These are phyloP conservation scores for Philereme transversata DNA, from an alignment of 2,888 invertebrate species.

Conservation along the genomic window DNA sequence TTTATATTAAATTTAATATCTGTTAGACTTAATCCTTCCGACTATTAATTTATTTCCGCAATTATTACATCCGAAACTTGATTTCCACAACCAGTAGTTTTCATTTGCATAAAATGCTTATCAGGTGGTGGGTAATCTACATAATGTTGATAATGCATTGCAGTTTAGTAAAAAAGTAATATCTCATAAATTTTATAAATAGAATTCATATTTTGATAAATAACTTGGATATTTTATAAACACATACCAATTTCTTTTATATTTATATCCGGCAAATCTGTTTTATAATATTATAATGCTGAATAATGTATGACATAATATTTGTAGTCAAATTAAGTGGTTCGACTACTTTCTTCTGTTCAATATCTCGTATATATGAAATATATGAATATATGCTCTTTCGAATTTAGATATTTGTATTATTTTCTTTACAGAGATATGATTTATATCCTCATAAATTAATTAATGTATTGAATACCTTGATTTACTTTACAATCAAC, in stretches of 20 bases:
- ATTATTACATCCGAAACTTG: conserved; percentile 53
- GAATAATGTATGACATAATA: conserved; percentile 10
- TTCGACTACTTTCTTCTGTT: conserved; percentile 50
- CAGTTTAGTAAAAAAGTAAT: too few species aligned
- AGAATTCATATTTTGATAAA: background rate
- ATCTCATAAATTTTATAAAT: background rate
- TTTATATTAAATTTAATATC: background rate
- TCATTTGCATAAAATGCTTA: conserved; percentile 43
- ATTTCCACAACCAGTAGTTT: conserved; percentile 38
- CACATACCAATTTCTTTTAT: too few species aligned
- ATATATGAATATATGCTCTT: background rate
- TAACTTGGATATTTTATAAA: too few species aligned
- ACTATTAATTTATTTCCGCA: conserved; percentile 59
- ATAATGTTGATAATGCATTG: background rate
- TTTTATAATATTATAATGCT: background rate
- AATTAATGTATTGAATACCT: background rate
- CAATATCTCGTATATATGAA: conserved; percentile 16
- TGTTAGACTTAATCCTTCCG: conserved; percentile 50
- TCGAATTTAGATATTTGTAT: background rate
- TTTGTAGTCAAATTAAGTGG: conserved; percentile 32
- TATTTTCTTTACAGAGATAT: too few species aligned
- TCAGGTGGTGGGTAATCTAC: background rate
- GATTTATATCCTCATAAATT: background rate
- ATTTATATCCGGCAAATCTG: too few species aligned
- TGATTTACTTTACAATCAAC: conserved; percentile 49